Evolutionary conservation across 92 coral and sea anemone species (phyloP), one percentile per base, ranked within the genome.

Genomic region (Anthopleura xanthogrammica): DNA sequence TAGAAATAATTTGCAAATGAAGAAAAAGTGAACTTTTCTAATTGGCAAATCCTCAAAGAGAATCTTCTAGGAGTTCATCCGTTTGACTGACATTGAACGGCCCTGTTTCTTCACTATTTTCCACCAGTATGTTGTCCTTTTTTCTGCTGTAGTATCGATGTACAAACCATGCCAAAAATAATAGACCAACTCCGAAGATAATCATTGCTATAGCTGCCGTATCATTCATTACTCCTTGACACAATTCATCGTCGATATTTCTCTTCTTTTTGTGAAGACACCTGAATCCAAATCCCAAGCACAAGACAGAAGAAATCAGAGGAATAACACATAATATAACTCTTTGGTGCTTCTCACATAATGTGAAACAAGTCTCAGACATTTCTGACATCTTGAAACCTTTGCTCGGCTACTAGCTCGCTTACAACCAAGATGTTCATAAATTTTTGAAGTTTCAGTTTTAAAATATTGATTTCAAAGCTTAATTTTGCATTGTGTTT

Each of bases 201-300:
- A 85, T 68, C 70, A 85, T 16, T n/a, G 66, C 66, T 9, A 85
- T 46, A 11, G 88, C 88, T 1, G 83, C 83, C 0, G 70, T 40
- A 56, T 85, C 83, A 74, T 66, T 71, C 1, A 85, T 39, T 3
- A 85, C 88, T 7, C 88, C 88, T 54, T 71, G 79, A 52, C 88
- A 85, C 12, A 85, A 11, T 56, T 79, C 83, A 46, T 68, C 76
- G 40, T 79, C 57, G 17, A 78, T 50, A 23, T 85, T 14, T 7
- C 88, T 71, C 52, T 80, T 79, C 57, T 79, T 50, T 13, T 77
- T 79, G n/a, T 85, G 83, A 19, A 85, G 83, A 79, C 88, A 85
- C 17, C 88, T 82, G 52, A 85, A 85, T 19, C 88, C 88, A 85
- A 85, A 85, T 66, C 88, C 88, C 52, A 85, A 60, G 58, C 83